These are phyloP conservation scores for Oenanthe melanoleuca DNA, from an alignment of 2,113 vertebrate genomes.

Conservation along the genomic window DNA sequence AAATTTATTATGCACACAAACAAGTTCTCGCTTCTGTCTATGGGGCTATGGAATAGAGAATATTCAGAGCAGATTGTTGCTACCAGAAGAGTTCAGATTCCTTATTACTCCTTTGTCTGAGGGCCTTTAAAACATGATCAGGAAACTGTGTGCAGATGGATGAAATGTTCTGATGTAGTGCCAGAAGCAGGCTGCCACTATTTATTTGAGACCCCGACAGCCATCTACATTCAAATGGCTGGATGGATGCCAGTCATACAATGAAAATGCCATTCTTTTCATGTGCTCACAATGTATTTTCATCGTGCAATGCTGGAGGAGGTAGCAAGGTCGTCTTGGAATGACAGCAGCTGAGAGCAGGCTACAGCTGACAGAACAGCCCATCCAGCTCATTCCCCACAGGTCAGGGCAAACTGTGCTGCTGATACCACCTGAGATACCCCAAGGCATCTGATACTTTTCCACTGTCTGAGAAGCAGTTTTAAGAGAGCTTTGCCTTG, in stretches of 20 bases:
- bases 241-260: conserved; percentile 46
- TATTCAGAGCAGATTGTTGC: not conserved
- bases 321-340: conserved; percentile 4
- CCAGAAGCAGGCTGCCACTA: conserved; percentile 41
- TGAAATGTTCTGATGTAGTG: conserved; percentile 36
- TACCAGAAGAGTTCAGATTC: not conserved
- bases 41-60: not conserved
- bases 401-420: not conserved
- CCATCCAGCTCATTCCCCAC: not conserved
- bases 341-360: not conserved
- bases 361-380: not conserved
- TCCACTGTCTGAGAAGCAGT: not conserved
- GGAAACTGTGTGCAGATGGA: conserved; percentile 40
- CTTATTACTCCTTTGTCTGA: conserved; percentile 29
- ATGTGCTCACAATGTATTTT: not conserved
- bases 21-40: not conserved
- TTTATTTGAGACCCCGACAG: conserved; percentile 17
- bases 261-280: conserved; percentile 22
- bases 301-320: not conserved
- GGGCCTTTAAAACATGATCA: not conserved
- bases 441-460: not conserved
- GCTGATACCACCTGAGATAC: too few relatives aligned
- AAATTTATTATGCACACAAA: not conserved
- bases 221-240: conserved; percentile 30
- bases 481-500: not conserved